Percentiles rank a stretch among this genome's conserved stretches.
Conservation (phyloP, 2,888 invertebrate genomes). For the Malacosoma neustria region DNA sequence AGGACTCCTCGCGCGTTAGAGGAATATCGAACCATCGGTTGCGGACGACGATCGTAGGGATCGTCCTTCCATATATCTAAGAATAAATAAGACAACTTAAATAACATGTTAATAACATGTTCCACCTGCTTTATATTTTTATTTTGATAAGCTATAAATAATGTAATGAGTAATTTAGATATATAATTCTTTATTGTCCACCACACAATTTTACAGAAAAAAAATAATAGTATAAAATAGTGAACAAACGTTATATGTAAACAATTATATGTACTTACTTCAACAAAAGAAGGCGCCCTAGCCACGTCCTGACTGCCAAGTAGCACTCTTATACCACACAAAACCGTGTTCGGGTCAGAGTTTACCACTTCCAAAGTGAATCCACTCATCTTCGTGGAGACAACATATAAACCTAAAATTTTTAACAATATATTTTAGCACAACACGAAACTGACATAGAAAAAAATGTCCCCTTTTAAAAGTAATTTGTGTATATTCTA, state of each 20-base stretch:
- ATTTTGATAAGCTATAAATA: too few species aligned
- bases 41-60: constrained; percentile 82
- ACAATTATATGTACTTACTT: constrained; percentile 57
- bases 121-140: too few species aligned
- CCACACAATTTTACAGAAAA: too few species aligned
- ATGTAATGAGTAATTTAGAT: too few species aligned
- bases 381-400: constrained; percentile 92
- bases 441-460: constrained; percentile 5
- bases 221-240: too few species aligned
- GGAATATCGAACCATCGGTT: constrained; percentile 97
- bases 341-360: constrained; percentile 90
- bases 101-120: too few species aligned
- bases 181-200: too few species aligned
- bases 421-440: too few species aligned
- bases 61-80: constrained; percentile 82
- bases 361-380: constrained; percentile 92
- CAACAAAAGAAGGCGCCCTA: constrained; percentile 84
- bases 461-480: neutral
- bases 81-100: too few species aligned
- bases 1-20: constrained; percentile 92
- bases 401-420: constrained; percentile 89
- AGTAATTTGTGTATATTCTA: neutral
- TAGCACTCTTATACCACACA: constrained; percentile 90
- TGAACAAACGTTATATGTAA: too few species aligned
- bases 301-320: constrained; percentile 89